A percentile compares a stretch with the other conserved stretches of the same genome.
These are phyloP conservation scores for Vanessa tameamea DNA, from an alignment of 1,140 invertebrate genomes.

Conservation along the genomic window DNA sequence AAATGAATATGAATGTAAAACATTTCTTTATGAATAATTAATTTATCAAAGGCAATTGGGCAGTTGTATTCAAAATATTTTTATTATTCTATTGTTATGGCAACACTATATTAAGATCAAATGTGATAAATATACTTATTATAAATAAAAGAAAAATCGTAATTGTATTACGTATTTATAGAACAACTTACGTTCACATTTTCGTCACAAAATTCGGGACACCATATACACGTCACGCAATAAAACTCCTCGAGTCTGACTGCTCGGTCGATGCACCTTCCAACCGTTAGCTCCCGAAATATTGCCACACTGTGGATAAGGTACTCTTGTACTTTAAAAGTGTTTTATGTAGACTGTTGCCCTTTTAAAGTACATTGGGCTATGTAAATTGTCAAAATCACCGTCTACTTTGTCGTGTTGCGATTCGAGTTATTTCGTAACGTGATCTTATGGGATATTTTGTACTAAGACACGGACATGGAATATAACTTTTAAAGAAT, in stretches of 20 bases:
- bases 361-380: constrained; percentile 27
- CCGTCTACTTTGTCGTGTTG: neutral
- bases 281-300: constrained; percentile 73
- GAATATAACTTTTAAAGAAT: too few relatives aligned
- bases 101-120: too few relatives aligned
- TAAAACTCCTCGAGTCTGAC: constrained; percentile 46
- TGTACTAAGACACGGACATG: too few relatives aligned
- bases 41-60: too few relatives aligned
- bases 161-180: neutral
- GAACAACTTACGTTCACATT: constrained; percentile 45
- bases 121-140: neutral
- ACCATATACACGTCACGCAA: constrained; percentile 49
- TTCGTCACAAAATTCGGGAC: constrained; percentile 39
- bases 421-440: neutral
- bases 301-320: constrained; percentile 51
- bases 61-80: too few relatives aligned
- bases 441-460: too few relatives aligned
- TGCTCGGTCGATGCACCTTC: constrained; percentile 61
- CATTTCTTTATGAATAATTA: too few relatives aligned
- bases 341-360: constrained; percentile 30
- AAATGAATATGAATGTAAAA: too few relatives aligned
- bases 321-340: constrained; percentile 32
- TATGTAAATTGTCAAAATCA: constrained; percentile 1
- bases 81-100: too few relatives aligned
- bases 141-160: neutral